Conservation (phyloP, 2,888 invertebrate species). For the Sarcophaga variegata region DNA sequence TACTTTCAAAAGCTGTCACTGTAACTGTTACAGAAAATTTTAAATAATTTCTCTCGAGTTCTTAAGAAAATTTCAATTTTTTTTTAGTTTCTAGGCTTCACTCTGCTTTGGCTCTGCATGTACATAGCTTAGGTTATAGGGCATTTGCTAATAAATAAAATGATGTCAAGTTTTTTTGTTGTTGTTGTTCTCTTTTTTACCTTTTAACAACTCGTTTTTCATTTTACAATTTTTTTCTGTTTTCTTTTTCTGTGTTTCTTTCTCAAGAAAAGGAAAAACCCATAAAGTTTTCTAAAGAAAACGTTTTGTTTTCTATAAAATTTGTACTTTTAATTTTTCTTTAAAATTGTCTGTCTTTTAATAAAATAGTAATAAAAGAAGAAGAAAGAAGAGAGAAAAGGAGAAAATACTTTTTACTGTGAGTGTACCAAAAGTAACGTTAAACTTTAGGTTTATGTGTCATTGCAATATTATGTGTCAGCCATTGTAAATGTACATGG, state of each 20-base stretch:
- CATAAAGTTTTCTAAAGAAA: conserved; percentile 37
- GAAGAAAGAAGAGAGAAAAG: conserved; percentile 2
- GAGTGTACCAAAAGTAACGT: neutral
- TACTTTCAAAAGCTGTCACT: neutral
- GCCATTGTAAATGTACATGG: too few species aligned
- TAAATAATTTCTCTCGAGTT: neutral
- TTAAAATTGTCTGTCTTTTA: conserved; percentile 41
- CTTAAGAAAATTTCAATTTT: neutral
- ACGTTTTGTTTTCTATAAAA: conserved; percentile 40
- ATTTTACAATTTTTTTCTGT: neutral
- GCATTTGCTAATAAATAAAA: conserved; percentile 51
- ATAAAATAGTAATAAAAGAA: neutral
- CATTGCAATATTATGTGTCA: too few species aligned
- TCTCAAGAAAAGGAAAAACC: neutral
- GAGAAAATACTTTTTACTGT: neutral
- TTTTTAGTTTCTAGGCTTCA: neutral
- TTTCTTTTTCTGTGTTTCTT: neutral
- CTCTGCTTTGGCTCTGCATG: neutral
- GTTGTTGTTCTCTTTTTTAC: conserved; percentile 42
- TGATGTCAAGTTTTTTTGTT: conserved; percentile 55
- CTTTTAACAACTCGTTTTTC: conserved; percentile 21
- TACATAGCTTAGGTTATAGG: neutral
- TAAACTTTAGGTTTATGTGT: neutral
- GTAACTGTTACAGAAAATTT: neutral
- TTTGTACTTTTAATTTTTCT: conserved; percentile 45